These are phyloP conservation scores for Callaeas wilsoni DNA, from an alignment of 2,113 vertebrate genomes.

Conservation along the genomic window DNA sequence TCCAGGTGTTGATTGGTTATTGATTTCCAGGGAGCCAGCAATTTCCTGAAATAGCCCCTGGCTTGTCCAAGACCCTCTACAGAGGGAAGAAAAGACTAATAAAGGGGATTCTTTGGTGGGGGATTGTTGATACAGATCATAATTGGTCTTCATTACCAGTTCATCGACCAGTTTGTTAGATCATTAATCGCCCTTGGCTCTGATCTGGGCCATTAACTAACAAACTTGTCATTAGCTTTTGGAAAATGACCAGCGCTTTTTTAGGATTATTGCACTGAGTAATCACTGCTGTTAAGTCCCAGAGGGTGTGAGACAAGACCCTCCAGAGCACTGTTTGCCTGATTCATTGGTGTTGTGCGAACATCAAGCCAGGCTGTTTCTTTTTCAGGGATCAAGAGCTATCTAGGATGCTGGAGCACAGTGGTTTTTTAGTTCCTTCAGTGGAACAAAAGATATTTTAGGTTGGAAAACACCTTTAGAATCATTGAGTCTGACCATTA, in stretches of 20 bases:
- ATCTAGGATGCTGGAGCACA: neutral
- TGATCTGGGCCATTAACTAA: constrained; percentile 49
- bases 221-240: constrained; percentile 33
- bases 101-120: neutral
- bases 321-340: neutral
- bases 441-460: neutral
- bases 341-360: neutral
- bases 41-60: neutral
- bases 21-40: constrained; percentile 17
- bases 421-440: neutral
- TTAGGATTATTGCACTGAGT: constrained; percentile 3
- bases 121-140: neutral
- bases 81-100: neutral
- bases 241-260: constrained; percentile 30
- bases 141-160: constrained; percentile 45
- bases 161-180: constrained; percentile 37
- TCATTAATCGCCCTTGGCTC: constrained; percentile 55
- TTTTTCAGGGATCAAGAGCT: neutral
- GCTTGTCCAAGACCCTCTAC: neutral
- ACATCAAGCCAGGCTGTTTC: neutral
- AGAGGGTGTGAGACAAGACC: neutral
- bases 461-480: neutral
- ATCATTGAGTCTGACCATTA: neutral
- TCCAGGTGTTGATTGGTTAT: constrained; percentile 39
- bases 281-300: neutral